Percentiles rank a stretch among this genome's conserved stretches.
Evolutionary conservation across 1,140 invertebrate genomes (phyloP).

Genomic region (Coboldia fuscipes): DNA sequence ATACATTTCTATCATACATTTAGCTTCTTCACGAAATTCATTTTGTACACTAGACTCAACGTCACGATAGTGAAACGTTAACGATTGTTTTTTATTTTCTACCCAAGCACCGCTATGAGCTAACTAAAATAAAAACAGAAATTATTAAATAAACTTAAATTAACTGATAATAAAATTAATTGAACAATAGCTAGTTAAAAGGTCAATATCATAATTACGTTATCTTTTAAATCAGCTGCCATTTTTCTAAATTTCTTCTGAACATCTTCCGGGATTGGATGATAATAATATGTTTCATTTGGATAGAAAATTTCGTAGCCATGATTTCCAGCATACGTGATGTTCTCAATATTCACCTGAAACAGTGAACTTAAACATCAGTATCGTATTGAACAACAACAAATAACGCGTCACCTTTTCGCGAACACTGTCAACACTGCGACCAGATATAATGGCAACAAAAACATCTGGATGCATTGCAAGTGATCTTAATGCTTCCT

Average conservation of each 20-base stretch:
- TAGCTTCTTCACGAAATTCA: conserved; percentile 36
- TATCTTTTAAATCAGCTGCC: conserved; percentile 53
- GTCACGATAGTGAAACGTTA: conserved; percentile 79
- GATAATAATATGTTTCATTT: conserved; percentile 70
- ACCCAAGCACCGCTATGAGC: conserved; percentile 74
- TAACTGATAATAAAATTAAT: background rate
- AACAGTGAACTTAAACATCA: too few species aligned
- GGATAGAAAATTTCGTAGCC: conserved; percentile 74
- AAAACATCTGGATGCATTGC: conserved; percentile 67
- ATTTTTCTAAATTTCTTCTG: conserved; percentile 57
- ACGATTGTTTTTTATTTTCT: conserved; percentile 66
- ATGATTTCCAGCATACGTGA: conserved; percentile 83
- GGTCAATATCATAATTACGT: conserved; percentile 26
- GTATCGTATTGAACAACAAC: too few species aligned
- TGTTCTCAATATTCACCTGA: conserved; percentile 69
- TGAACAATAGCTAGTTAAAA: background rate
- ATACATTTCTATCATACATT: conserved; percentile 41
- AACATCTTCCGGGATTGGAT: conserved; percentile 63
- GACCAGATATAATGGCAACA: conserved; percentile 65
- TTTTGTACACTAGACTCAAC: conserved; percentile 39
- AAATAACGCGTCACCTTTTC: conserved; percentile 65
- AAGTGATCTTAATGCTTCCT: conserved; percentile 51
- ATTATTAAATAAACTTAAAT: background rate
- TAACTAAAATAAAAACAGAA: conserved; percentile 23
- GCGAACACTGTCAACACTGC: conserved; percentile 67